These are phyloP conservation scores for Ibidorhyncha struthersii DNA, from an alignment of 2,113 vertebrate species.

Conservation along the genomic window DNA sequence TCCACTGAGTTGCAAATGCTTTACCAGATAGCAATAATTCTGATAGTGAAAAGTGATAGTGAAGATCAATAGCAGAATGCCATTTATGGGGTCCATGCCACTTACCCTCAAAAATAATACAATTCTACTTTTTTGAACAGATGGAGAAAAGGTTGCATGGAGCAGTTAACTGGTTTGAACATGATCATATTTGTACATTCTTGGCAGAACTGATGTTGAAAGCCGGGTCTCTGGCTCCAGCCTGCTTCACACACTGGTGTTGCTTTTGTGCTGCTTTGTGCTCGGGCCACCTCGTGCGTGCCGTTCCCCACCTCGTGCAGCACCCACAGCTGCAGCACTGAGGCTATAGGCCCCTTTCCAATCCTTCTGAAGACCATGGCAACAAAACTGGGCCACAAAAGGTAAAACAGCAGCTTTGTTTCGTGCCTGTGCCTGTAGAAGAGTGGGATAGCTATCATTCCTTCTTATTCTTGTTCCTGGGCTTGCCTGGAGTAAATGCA, in stretches of 20 bases:
- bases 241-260: neutral
- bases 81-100: neutral
- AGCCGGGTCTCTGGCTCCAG: neutral
- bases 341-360: neutral
- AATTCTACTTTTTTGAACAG: neutral
- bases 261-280: neutral
- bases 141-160: neutral
- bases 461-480: neutral
- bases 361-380: neutral
- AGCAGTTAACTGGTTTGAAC: neutral
- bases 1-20: neutral
- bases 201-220: neutral
- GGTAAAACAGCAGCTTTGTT: neutral
- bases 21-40: neutral
- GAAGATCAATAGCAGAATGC: neutral
- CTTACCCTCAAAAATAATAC: neutral
- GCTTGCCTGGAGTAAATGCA: neutral
- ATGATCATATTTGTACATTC: neutral
- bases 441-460: neutral
- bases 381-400: neutral
- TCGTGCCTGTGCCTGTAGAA: neutral
- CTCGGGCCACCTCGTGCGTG: neutral
- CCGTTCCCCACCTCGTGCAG: rapidly evolving
- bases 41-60: neutral
- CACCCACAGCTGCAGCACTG: neutral